Conservation (phyloP, 2,888 invertebrate species). For the Tenodera sinensis region DNA sequence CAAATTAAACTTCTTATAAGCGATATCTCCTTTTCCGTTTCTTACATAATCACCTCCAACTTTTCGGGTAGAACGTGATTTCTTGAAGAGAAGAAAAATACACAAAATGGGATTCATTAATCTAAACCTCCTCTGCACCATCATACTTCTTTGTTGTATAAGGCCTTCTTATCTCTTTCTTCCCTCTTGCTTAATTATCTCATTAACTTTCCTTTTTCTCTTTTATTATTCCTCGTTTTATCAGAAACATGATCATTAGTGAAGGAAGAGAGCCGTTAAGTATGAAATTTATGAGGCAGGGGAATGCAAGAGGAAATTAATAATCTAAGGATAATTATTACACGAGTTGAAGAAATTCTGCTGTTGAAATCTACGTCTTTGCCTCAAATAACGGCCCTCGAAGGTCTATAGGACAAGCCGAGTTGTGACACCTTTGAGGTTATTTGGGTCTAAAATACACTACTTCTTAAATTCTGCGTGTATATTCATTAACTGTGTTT, state of each 20-base stretch:
- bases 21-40: neutral
- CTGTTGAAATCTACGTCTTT: neutral
- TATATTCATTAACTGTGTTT: no score
- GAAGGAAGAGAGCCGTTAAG: neutral
- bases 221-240: neutral
- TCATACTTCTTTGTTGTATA: neutral
- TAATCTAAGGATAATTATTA: neutral
- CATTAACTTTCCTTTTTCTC: neutral
- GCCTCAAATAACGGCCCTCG: no score
- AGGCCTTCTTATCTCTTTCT: neutral
- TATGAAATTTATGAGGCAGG: neutral
- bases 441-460: no score
- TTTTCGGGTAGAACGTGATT: neutral
- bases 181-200: constrained; percentile 1
- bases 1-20: constrained; percentile 19
- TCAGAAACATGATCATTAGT: neutral
- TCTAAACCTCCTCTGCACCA: constrained; percentile 13
- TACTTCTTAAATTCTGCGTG: no score
- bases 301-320: neutral
- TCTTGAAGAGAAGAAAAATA: neutral
- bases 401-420: no score
- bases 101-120: constrained; percentile 22
- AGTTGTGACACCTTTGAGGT: no score
- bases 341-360: no score
- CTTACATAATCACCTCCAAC: neutral